A percentile compares a stretch with the other conserved stretches of the same genome.
Evolutionary conservation across 2,888 invertebrate genomes (phyloP).

Genomic region (Perizoma flavofasciatum): DNA sequence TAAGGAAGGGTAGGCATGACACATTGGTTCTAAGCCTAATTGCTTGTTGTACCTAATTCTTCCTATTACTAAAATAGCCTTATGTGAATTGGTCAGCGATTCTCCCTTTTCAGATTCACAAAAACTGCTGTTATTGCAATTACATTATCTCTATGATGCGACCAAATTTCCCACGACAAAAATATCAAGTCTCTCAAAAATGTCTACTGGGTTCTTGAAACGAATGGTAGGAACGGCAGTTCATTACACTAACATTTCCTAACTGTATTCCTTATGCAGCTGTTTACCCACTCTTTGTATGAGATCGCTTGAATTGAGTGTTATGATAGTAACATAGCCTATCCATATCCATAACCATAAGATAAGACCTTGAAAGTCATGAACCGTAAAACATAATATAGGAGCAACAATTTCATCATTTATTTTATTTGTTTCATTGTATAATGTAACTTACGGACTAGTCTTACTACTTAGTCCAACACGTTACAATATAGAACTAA

Average conservation of each 20-base stretch:
- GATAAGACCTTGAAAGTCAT: conserved; percentile 25
- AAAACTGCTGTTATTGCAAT: too few species aligned
- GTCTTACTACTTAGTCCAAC: too few species aligned
- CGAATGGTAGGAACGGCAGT: neutral
- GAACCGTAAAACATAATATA: too few species aligned
- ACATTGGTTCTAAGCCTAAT: too few species aligned
- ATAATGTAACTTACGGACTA: too few species aligned
- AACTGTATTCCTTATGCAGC: conserved; percentile 12
- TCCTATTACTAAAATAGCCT: neutral
- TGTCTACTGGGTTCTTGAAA: neutral
- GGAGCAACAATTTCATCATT: neutral
- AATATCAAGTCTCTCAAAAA: conserved; percentile 1
- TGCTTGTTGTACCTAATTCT: too few species aligned
- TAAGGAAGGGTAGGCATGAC: too few species aligned
- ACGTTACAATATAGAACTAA: too few species aligned
- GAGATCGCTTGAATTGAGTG: conserved; percentile 7
- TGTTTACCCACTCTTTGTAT: conserved; percentile 7
- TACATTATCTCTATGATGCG: too few species aligned
- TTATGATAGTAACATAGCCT: conserved; percentile 13
- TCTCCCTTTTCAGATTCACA: too few species aligned
- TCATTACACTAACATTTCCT: conserved; percentile 4
- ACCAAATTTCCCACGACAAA: conserved; percentile 7
- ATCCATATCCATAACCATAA: conserved; percentile 26
- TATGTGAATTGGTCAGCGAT: too few species aligned
- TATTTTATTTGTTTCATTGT: too few species aligned